Evolutionary conservation across 2,888 invertebrate species (phyloP), one percentile per base, ranked within the genome.

Genomic region (Sphaerophoria rueppellii): DNA sequence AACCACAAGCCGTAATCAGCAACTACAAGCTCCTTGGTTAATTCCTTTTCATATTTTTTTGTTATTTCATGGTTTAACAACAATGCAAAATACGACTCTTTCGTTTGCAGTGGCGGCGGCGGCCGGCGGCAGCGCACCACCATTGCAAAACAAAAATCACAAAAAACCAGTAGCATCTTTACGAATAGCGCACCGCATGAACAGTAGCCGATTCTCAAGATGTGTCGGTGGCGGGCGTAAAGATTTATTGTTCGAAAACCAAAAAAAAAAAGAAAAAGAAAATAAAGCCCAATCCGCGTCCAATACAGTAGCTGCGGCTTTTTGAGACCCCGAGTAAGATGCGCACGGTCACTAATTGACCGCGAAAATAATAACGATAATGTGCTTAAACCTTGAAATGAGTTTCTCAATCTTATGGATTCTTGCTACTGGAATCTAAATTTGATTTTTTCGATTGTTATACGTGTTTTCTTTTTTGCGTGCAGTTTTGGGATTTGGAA

Each of bases 301-400:
- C 48, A 65, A 24, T 16, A 50, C 70, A 55, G 57, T 57, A 37
- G 73, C 55, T 50, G 43, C 34, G 9, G 50, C 16, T 43, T 7
- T n/a, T 43, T 35, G 50, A 24, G 24, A 43, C 54, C 52, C 60
- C 34, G 46, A 16, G 63, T 52, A 50, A 70, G 72, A 72, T 77
- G 76, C 69, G 80, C 85, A 61, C 80, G 85, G 80, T 81, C 76
- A 81, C 85, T 85, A 85, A 85, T 85, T 85, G 85, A 85, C 85
- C 85, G 85, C 81, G 85, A 85, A 85, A 85, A 85, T 85, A 85
- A 80, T 85, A 85, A 85, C 73, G 81, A 81, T 81, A 85, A 85
- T 85, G 76, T 77, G 81, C 81, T 85, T 81, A 85, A 85, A 73
- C 81, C 85, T 85, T 81, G 85, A 85, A 85, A 85, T 81, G 76